phyloP scores from a whole-genome alignment of 1,140 invertebrate genomes.

The Hylaeus anthracinus region DNA sequence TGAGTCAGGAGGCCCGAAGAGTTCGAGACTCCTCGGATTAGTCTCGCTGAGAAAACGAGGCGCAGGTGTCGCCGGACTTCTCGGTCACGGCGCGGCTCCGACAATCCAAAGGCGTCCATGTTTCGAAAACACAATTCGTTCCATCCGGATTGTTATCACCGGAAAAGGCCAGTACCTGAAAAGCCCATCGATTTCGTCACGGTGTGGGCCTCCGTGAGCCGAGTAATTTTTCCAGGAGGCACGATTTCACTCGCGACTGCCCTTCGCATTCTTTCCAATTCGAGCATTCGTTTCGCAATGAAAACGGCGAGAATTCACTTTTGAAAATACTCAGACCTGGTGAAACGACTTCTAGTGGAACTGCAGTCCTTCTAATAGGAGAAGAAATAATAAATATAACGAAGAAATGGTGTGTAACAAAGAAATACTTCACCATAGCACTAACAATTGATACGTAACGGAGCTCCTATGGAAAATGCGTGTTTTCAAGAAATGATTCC shows the following conservation, averaged over 20 bases:
- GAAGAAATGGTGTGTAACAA: too few species aligned
- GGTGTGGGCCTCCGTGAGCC: conserved; percentile 27
- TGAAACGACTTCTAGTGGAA: background rate
- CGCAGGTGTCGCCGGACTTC: conserved; percentile 62
- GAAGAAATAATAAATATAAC: too few species aligned
- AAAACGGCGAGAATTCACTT: background rate
- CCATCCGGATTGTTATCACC: conserved; percentile 70
- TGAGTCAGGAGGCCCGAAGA: background rate
- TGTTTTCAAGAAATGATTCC: too few species aligned
- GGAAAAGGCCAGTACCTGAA: conserved; percentile 52
- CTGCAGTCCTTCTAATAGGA: too few species aligned
- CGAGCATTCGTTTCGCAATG: conserved; percentile 5
- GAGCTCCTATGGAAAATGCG: too few species aligned
- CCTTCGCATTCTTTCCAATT: conserved; percentile 7
- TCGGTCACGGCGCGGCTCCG: conserved; percentile 44
- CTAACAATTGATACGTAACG: too few species aligned
- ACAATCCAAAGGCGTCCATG: conserved; percentile 62
- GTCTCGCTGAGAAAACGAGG: conserved; percentile 37
- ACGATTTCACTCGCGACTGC: conserved; percentile 23
- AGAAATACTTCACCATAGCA: too few species aligned
- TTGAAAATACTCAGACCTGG: background rate
- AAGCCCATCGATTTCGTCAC: conserved; percentile 65
- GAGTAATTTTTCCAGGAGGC: conserved; percentile 6
- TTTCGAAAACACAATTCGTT: conserved; percentile 77
- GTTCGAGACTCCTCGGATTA: conserved; percentile 44